Percentiles rank a stretch among this genome's conserved stretches.
These are phyloP conservation scores for Platichthys flesus DNA, from an alignment of 2,113 vertebrate species.

Conservation along the genomic window DNA sequence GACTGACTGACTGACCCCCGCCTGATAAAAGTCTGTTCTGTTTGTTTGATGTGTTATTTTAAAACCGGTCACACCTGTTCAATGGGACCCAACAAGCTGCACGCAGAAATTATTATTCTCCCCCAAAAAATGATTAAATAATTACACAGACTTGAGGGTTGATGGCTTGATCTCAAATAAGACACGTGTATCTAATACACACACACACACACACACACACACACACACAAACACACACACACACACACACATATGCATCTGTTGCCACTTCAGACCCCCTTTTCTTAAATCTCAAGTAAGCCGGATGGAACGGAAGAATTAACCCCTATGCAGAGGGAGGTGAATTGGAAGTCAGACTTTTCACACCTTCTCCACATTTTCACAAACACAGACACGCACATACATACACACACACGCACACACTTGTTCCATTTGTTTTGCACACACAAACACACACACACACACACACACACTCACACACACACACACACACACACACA, in stretches of 20 bases:
- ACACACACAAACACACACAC: slow-evolving; percentile 28
- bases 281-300: slow-evolving; percentile 52
- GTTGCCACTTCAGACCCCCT: slow-evolving; percentile 41
- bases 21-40: slow-evolving; percentile 54
- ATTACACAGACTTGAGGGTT: not conserved
- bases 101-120: slow-evolving; percentile 1
- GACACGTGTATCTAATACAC: not conserved
- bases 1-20: slow-evolving; percentile 4
- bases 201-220: slow-evolving; percentile 29
- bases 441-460: not conserved
- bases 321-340: slow-evolving; percentile 67
- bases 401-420: slow-evolving; percentile 25
- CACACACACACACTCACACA: not conserved
- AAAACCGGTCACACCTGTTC: slow-evolving; percentile 40
- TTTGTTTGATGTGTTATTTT: slow-evolving; percentile 53
- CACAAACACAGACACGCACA: slow-evolving; percentile 34
- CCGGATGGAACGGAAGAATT: slow-evolving; percentile 73
- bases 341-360: slow-evolving; percentile 77
- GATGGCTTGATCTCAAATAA: not conserved
- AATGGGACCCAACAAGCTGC: not conserved
- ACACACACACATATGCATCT: slow-evolving; percentile 45
- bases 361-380: slow-evolving; percentile 64
- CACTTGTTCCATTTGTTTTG: not conserved
- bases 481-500: slow-evolving; percentile 32
- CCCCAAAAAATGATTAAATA: slow-evolving; percentile 5